Evolutionary conservation across 2,113 vertebrate genomes (phyloP).

Genomic region (Rhinopomastus cyanomelas): DNA sequence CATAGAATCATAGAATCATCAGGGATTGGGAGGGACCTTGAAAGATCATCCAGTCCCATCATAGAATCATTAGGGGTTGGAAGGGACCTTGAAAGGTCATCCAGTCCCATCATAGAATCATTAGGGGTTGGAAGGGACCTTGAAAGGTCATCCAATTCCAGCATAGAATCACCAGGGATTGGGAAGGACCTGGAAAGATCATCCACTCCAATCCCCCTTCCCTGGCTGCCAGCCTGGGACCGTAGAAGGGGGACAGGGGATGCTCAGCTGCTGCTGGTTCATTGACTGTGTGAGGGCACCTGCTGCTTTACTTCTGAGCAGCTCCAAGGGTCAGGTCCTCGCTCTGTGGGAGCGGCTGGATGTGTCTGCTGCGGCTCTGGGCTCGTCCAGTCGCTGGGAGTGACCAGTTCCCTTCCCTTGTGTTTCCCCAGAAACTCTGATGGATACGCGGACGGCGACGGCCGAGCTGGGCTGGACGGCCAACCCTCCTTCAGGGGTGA

Average conservation of each 20-base stretch:
- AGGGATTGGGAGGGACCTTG: no score
- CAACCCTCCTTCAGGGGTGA: conserved; percentile 96
- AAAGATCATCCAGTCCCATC: no score
- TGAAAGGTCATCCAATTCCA: no score
- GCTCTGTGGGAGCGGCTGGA: background rate
- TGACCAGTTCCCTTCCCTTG: background rate
- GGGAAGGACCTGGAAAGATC: no score
- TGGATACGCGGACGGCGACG: conserved; percentile 97
- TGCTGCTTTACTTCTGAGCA: background rate
- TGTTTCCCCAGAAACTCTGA: conserved; percentile 87
- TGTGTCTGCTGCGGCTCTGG: background rate
- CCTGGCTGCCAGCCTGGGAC: no score
- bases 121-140: no score
- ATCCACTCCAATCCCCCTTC: no score
- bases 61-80: no score
- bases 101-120: no score
- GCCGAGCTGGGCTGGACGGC: conserved; percentile 98
- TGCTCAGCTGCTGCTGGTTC: background rate
- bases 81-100: no score
- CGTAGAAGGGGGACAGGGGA: accelerated
- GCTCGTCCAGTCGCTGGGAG: background rate
- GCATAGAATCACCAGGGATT: no score
- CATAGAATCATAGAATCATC: no score
- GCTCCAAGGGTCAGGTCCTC: background rate
- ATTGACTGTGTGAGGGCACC: background rate